These are phyloP conservation scores for Danionella cerebrum DNA, from an alignment of 2,113 vertebrate genomes.

Conservation along the genomic window DNA sequence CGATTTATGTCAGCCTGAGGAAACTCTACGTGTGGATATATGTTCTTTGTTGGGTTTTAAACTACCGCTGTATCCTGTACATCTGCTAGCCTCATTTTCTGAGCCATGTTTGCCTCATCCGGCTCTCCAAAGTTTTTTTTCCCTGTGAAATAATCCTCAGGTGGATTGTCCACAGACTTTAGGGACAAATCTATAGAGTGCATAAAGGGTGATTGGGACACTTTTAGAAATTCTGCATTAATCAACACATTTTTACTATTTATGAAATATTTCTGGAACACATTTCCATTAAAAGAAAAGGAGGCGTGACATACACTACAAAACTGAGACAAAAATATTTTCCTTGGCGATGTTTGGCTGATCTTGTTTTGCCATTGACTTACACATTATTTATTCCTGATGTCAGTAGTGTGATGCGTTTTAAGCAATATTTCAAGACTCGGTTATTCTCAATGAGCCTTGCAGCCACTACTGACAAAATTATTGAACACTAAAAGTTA, in stretches of 20 bases:
- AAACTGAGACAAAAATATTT: neutral
- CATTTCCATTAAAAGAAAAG: neutral
- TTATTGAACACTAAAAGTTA: too few relatives aligned
- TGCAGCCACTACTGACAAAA: too few relatives aligned
- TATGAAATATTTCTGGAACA: too few relatives aligned
- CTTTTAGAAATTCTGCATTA: too few relatives aligned
- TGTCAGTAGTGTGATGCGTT: too few relatives aligned
- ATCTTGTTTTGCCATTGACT: too few relatives aligned
- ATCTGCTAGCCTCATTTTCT: slow-evolving; percentile 32
- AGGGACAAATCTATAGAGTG: slow-evolving; percentile 33
- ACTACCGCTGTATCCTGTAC: slow-evolving; percentile 1
- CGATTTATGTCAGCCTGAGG: neutral
- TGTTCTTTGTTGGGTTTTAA: neutral
- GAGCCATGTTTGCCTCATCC: neutral
- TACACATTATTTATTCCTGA: too few relatives aligned
- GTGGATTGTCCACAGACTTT: slow-evolving; percentile 7
- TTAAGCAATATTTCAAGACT: too few relatives aligned
- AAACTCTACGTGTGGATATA: slow-evolving; percentile 27
- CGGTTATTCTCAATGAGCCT: too few relatives aligned
- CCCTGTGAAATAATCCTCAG: slow-evolving; percentile 26
- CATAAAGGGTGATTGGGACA: too few relatives aligned
- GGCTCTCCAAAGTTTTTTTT: slow-evolving; percentile 16
- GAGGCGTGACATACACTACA: neutral
- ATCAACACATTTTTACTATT: too few relatives aligned
- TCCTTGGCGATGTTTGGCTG: too few relatives aligned